A percentile compares a stretch with the other conserved stretches of the same genome.
phyloP scores from a whole-genome alignment of 2,888 invertebrate species.

The Hybos culiciformis region DNA sequence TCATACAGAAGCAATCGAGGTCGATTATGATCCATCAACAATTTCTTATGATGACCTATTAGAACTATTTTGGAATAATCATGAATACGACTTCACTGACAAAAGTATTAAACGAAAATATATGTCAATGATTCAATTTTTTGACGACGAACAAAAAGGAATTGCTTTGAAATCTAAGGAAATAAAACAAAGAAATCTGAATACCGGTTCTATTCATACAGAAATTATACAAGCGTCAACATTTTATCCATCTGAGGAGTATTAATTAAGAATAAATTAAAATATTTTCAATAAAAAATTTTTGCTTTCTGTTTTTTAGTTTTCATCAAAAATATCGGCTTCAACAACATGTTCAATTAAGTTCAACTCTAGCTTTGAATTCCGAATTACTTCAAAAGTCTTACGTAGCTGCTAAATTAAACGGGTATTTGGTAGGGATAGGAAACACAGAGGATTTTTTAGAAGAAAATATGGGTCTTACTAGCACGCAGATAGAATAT shows the following conservation, averaged over 20 bases:
- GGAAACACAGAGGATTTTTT: constrained; percentile 56
- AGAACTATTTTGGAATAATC: constrained; percentile 73
- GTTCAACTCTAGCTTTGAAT: constrained; percentile 46
- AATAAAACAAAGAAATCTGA: constrained; percentile 34
- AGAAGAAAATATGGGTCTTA: constrained; percentile 49
- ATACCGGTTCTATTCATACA: constrained; percentile 37
- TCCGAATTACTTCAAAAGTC: constrained; percentile 52
- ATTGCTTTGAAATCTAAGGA: constrained; percentile 44
- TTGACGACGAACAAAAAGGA: constrained; percentile 63
- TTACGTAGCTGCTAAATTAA: constrained; percentile 61
- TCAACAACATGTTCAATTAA: constrained; percentile 59
- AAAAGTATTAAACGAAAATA: constrained; percentile 71
- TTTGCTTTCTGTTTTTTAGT: constrained; percentile 36
- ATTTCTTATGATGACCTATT: constrained; percentile 57
- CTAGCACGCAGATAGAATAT: constrained; percentile 52
- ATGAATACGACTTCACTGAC: constrained; percentile 65
- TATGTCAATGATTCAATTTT: constrained; percentile 72
- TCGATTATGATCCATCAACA: constrained; percentile 67
- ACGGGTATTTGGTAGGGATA: constrained; percentile 69
- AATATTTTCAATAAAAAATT: not conserved
- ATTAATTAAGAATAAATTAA: constrained; percentile 33
- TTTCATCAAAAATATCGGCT: constrained; percentile 88
- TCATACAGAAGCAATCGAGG: constrained; percentile 79
- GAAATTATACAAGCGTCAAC: constrained; percentile 54
- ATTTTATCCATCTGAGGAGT: constrained; percentile 86